Conservation (phyloP, 2,888 invertebrate genomes). For the Lordiphosa fenestrarum region DNA sequence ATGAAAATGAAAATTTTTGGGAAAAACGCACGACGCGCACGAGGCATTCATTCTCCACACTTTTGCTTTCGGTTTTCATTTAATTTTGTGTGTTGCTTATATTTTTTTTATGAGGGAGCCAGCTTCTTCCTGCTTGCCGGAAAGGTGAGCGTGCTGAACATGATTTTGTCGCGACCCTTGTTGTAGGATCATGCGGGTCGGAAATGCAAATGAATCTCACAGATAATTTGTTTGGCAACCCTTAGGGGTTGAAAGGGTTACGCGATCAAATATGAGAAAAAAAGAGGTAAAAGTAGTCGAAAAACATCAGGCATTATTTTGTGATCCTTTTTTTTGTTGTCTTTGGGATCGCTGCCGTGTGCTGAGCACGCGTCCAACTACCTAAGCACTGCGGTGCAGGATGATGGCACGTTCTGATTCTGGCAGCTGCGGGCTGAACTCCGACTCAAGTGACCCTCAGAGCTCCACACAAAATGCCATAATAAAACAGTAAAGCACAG, state of each 20-base stretch:
- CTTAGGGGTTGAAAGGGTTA: constrained; percentile 36
- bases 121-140: constrained; percentile 42
- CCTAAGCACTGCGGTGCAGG: constrained; percentile 15
- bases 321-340: constrained; percentile 15
- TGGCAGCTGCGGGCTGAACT: constrained; percentile 34
- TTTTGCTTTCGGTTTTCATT: constrained; percentile 56
- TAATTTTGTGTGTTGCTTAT: constrained; percentile 1
- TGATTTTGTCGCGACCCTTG: constrained; percentile 64
- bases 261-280: constrained; percentile 9
- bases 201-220: constrained; percentile 77
- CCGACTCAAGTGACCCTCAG: constrained; percentile 10
- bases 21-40: constrained; percentile 54
- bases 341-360: constrained; percentile 32
- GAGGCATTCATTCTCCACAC: constrained; percentile 51
- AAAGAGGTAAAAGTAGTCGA: constrained; percentile 71
- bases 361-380: constrained; percentile 59
- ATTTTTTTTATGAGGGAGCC: constrained; percentile 14
- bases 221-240: constrained; percentile 37
- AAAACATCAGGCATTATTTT: constrained; percentile 61
- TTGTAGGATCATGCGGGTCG: constrained; percentile 45
- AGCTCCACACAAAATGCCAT: constrained; percentile 8
- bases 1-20: constrained; percentile 19
- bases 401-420: constrained; percentile 32
- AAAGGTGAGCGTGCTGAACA: constrained; percentile 70
- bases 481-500: constrained; percentile 17